phyloP scores from a whole-genome alignment of 2,888 invertebrate species.

The Macrophya alboannulata region DNA sequence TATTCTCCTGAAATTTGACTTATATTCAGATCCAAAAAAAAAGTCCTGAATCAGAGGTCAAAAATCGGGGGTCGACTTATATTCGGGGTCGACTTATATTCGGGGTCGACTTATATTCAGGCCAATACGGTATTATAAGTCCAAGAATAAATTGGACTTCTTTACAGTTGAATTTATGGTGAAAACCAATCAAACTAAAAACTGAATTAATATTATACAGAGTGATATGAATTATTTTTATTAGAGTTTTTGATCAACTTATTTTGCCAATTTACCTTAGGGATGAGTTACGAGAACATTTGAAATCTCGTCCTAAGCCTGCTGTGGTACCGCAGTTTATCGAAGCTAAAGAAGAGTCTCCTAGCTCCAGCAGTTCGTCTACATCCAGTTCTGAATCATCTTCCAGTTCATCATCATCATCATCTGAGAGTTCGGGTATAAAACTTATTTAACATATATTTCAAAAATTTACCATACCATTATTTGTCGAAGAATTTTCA shows the following conservation, averaged over 20 bases:
- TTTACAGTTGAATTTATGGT: background rate
- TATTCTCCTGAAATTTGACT: too few species aligned
- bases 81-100: too few species aligned
- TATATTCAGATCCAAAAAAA: too few species aligned
- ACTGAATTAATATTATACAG: background rate
- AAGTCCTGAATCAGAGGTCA: too few species aligned
- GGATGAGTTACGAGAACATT: conserved; percentile 94
- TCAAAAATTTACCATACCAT: background rate
- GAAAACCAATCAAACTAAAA: background rate
- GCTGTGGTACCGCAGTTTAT: conserved; percentile 65
- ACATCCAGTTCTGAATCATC: conserved; percentile 74
- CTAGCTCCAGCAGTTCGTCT: conserved; percentile 66
- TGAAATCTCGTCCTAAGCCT: conserved; percentile 89
- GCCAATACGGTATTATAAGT: background rate
- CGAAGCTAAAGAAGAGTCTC: conserved; percentile 61
- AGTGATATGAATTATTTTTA: background rate
- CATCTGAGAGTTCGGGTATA: conserved; percentile 68
- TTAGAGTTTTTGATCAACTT: background rate
- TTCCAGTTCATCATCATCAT: conserved; percentile 74
- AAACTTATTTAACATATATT: background rate
- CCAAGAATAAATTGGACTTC: background rate
- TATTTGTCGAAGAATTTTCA: background rate
- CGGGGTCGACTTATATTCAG: too few species aligned
- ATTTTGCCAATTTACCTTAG: conserved; percentile 68
- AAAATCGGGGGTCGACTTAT: too few species aligned